Evolutionary conservation across 2,113 vertebrate species (phyloP).

Genomic region (Silurus meridionalis): DNA sequence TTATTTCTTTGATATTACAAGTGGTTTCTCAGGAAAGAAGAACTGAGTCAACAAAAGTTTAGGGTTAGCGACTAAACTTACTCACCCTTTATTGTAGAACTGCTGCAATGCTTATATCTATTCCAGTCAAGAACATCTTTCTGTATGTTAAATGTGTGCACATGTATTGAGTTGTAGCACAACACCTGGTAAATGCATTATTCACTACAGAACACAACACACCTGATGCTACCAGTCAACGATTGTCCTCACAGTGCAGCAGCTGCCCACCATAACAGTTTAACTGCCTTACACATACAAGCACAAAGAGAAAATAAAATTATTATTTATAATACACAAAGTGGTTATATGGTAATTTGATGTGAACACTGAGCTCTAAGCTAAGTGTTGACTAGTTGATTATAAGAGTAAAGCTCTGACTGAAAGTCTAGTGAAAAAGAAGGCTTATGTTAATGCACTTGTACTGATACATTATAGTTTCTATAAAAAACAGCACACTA

Average conservation of each 20-base stretch:
- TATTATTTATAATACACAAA: background rate
- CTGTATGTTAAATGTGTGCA: constrained; percentile 15
- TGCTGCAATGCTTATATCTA: constrained; percentile 16
- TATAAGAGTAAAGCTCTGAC: background rate
- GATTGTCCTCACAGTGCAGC: background rate
- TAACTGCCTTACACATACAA: background rate
- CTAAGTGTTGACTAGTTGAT: background rate
- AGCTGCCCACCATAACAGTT: background rate
- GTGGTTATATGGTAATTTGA: background rate
- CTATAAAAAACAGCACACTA: background rate
- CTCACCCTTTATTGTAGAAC: background rate
- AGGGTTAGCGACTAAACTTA: background rate
- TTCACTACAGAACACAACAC: background rate
- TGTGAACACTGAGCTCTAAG: too few relatives aligned
- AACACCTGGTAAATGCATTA: constrained; percentile 1
- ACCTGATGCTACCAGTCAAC: constrained; percentile 16
- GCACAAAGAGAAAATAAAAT: background rate
- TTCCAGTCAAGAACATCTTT: background rate
- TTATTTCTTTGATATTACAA: background rate
- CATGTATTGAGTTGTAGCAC: background rate
- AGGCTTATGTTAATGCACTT: background rate
- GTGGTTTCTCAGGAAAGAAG: background rate
- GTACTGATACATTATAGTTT: background rate
- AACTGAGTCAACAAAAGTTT: background rate
- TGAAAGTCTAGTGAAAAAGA: background rate